Conservation (phyloP, 2,888 invertebrate species). For the Cataglyphis livida region DNA sequence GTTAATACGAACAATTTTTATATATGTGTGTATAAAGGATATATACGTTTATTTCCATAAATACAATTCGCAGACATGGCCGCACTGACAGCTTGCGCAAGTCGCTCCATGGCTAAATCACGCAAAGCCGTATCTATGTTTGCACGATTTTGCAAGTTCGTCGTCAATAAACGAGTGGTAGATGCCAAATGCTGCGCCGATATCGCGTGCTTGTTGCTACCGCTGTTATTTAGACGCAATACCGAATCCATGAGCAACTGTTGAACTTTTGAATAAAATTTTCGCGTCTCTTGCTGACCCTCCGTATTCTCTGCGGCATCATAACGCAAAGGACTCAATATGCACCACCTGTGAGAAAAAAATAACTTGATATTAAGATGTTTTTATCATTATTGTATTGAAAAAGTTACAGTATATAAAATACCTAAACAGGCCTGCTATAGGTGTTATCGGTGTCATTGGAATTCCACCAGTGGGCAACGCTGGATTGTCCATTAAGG, state of each 20-base stretch:
- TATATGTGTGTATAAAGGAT: conserved; percentile 40
- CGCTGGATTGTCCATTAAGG: conserved; percentile 86
- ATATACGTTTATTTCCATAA: conserved; percentile 91
- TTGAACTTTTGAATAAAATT: conserved; percentile 83
- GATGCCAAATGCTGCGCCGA: conserved; percentile 84
- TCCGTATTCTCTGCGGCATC: conserved; percentile 61
- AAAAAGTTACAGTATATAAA: background rate
- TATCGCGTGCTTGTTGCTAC: conserved; percentile 83
- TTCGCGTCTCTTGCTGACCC: conserved; percentile 71
- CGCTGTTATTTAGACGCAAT: conserved; percentile 79
- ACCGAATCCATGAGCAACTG: conserved; percentile 84
- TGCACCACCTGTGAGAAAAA: conserved; percentile 80
- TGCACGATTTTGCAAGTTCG: conserved; percentile 73
- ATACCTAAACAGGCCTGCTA: conserved; percentile 90
- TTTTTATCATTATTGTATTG: background rate
- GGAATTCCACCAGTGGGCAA: conserved; percentile 93
- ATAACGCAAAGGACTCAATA: conserved; percentile 80
- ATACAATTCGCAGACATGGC: conserved; percentile 92
- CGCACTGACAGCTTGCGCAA: conserved; percentile 94
- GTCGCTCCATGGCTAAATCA: conserved; percentile 88
- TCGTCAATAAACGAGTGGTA: conserved; percentile 78
- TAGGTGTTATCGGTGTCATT: conserved; percentile 93
- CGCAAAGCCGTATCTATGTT: conserved; percentile 70
- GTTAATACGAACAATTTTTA: background rate
- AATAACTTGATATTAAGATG: conserved; percentile 7